These are phyloP conservation scores for Agelas oroides DNA, from an alignment of 37 sponge, comb jelly and placozoan species.

Conservation along the genomic window DNA sequence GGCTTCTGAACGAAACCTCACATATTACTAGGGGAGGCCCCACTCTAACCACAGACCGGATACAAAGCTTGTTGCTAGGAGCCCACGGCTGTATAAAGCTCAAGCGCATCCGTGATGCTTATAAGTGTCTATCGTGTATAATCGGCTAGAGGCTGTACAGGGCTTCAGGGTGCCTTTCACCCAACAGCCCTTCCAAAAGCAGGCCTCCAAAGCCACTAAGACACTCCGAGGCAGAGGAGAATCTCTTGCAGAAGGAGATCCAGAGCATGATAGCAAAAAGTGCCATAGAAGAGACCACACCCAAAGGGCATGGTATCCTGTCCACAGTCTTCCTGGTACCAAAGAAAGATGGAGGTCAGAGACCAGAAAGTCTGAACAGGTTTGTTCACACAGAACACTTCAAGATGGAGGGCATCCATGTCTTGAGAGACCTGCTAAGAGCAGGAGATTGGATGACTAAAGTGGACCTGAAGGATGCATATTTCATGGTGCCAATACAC, in stretches of 20 bases:
- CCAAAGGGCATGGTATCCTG: constrained; percentile 1
- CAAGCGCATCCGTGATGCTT: too few relatives aligned
- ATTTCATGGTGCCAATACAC: too few relatives aligned
- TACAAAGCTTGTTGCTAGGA: too few relatives aligned
- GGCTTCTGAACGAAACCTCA: too few relatives aligned
- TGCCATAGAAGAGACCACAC: constrained; percentile 3
- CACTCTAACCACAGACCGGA: too few relatives aligned
- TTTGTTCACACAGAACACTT: constrained; percentile 35
- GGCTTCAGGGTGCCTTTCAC: background rate
- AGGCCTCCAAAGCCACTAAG: background rate
- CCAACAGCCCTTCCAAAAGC: background rate
- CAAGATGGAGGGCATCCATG: too few relatives aligned
- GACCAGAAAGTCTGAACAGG: constrained; percentile 17
- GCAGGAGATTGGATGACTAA: too few relatives aligned
- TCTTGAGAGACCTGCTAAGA: too few relatives aligned
- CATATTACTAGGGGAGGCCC: too few relatives aligned
- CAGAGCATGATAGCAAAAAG: constrained; percentile 3
- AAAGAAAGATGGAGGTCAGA: constrained; percentile 32
- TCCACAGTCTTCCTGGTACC: constrained; percentile 24
- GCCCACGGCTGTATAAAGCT: too few relatives aligned
- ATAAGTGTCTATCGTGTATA: constrained; percentile 24
- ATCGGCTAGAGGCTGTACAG: background rate
- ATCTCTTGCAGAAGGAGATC: constrained; percentile 4
- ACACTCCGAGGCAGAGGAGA: constrained; percentile 3
- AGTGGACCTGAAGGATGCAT: too few relatives aligned